Conservation (phyloP, 2,113 vertebrate species). For the Camelus bactrianus region DNA sequence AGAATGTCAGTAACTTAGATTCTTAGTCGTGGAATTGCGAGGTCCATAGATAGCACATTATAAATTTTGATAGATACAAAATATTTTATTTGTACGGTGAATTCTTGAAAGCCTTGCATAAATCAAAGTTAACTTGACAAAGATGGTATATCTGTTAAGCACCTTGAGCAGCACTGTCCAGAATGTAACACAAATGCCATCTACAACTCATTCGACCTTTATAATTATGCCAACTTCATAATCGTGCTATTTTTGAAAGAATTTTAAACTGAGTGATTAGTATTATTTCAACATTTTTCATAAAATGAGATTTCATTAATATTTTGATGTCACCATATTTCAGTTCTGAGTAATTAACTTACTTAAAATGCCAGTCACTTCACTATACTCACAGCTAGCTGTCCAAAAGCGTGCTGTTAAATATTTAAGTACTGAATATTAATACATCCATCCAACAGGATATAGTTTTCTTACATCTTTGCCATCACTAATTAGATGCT, state of each 20-base stretch:
- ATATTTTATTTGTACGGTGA: neutral
- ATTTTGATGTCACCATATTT: constrained; percentile 49
- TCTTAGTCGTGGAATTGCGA: neutral
- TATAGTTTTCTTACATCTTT: neutral
- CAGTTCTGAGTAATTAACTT: neutral
- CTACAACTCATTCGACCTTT: neutral
- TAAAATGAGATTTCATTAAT: constrained; percentile 41
- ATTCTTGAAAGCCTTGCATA: neutral
- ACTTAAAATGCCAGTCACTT: neutral
- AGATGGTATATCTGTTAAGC: neutral
- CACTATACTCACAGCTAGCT: neutral
- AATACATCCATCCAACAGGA: neutral
- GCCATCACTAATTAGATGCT: neutral
- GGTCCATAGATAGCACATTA: neutral
- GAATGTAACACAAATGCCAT: accelerated
- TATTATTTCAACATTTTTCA: neutral
- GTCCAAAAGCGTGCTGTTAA: neutral
- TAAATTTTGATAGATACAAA: neutral
- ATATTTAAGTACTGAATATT: neutral
- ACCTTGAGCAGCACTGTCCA: neutral
- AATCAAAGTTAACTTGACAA: neutral
- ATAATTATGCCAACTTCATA: neutral
- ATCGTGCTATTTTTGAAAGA: neutral
- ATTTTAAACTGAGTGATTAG: neutral
- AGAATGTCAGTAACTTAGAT: neutral